These are phyloP conservation scores for Hydroisotoma schaefferi DNA, from an alignment of 2,888 invertebrate species.

Conservation along the genomic window DNA sequence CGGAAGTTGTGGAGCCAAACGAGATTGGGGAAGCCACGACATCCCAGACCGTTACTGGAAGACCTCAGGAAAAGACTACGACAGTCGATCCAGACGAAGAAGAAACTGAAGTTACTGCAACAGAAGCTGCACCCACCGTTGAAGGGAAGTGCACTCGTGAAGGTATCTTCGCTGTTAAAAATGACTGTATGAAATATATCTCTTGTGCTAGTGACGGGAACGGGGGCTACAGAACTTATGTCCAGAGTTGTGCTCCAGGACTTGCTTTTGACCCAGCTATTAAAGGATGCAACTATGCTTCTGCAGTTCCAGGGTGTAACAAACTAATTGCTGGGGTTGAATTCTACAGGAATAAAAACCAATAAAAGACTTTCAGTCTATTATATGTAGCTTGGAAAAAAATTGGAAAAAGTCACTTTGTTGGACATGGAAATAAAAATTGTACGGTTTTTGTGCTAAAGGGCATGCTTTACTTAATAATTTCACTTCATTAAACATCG, in stretches of 20 bases:
- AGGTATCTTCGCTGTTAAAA: conserved; percentile 16
- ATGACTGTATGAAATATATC: conserved; percentile 26
- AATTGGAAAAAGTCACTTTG: too few species aligned
- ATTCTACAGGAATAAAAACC: too few species aligned
- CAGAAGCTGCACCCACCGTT: not conserved
- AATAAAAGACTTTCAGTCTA: too few species aligned
- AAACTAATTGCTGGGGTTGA: too few species aligned
- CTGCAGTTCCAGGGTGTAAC: conserved; percentile 26
- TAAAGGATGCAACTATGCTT: conserved; percentile 38
- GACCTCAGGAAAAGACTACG: conserved; percentile 1
- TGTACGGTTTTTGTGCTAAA: too few species aligned
- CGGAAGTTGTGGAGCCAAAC: conserved; percentile 13
- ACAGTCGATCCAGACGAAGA: not conserved
- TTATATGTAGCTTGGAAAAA: too few species aligned
- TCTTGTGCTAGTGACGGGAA: conserved; percentile 20
- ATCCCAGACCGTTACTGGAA: not conserved
- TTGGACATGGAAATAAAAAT: too few species aligned
- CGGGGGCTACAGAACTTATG: conserved; percentile 5
- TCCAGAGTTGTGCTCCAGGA: conserved; percentile 35
- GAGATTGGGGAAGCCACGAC: conserved; percentile 11
- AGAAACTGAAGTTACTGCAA: not conserved
- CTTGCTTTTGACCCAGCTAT: conserved; percentile 40
- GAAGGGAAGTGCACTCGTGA: conserved; percentile 20
- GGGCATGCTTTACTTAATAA: too few species aligned
- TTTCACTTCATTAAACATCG: too few species aligned